Evolutionary conservation across 2,113 vertebrate genomes (phyloP).

Genomic region (Perccottus glenii): DNA sequence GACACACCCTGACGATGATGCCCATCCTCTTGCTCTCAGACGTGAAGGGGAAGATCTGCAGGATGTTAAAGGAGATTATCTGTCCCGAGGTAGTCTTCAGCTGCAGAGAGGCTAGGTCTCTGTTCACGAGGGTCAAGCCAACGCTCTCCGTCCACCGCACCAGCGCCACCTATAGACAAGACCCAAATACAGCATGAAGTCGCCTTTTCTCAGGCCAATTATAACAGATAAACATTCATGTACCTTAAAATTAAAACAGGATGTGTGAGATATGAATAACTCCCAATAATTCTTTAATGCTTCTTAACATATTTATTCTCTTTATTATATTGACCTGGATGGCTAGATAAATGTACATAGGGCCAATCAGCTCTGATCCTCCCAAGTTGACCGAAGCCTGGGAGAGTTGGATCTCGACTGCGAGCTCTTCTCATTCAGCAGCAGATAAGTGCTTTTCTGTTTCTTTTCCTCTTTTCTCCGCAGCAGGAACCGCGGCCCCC

Average conservation of each 20-base stretch:
- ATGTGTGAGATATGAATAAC: no score
- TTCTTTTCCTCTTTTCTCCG: conserved; percentile 57
- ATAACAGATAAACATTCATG: not conserved
- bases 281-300: no score
- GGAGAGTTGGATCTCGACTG: conserved; percentile 35
- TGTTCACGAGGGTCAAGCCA: conserved; percentile 92
- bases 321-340: no score
- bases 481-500: conserved; percentile 70
- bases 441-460: conserved; percentile 67
- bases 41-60: conserved; percentile 86
- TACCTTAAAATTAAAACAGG: no score
- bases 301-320: no score
- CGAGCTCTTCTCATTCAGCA: conserved; percentile 51
- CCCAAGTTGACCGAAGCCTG: conserved; percentile 4
- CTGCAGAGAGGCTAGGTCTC: conserved; percentile 93
- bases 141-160: conserved; percentile 96
- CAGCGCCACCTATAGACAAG: conserved; percentile 84
- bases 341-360: not conserved
- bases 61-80: conserved; percentile 89
- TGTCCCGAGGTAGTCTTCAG: conserved; percentile 92
- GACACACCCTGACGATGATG: conserved; percentile 89
- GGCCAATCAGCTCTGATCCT: not conserved
- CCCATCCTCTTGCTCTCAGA: conserved; percentile 99
- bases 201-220: not conserved
- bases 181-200: not conserved